A percentile compares a stretch with the other conserved stretches of the same genome.
These are phyloP conservation scores for Planiliza haematocheilus DNA, from an alignment of 2,113 vertebrate species.

Conservation along the genomic window DNA sequence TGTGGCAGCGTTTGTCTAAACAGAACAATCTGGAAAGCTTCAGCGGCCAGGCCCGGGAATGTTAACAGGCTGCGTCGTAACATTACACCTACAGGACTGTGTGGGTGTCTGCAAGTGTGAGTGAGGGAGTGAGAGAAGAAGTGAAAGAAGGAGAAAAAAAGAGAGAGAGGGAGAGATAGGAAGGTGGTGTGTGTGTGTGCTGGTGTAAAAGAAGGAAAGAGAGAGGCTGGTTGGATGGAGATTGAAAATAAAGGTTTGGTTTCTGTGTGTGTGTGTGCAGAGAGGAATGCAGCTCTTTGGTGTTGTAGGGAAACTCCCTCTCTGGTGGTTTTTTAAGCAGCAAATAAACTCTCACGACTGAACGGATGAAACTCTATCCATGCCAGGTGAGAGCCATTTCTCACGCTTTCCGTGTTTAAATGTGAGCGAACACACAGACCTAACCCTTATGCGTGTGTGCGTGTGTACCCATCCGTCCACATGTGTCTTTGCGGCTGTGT, in stretches of 20 bases:
- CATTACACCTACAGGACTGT: slow-evolving; percentile 64
- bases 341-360: slow-evolving; percentile 63
- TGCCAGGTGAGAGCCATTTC: slow-evolving; percentile 75
- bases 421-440: slow-evolving; percentile 10
- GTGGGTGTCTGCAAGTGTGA: slow-evolving; percentile 50
- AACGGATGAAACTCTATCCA: slow-evolving; percentile 67
- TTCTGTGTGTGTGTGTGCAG: slow-evolving; percentile 13
- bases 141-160: slow-evolving; percentile 13
- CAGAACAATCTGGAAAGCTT: slow-evolving; percentile 76
- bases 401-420: slow-evolving; percentile 49
- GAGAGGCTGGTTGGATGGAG: slow-evolving; percentile 13
- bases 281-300: slow-evolving; percentile 51
- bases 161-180: slow-evolving; percentile 7
- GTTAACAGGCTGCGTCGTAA: slow-evolving; percentile 70
- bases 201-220: slow-evolving; percentile 21
- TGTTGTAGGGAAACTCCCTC: slow-evolving; percentile 52
- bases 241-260: slow-evolving; percentile 47
- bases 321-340: slow-evolving; percentile 61
- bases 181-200: slow-evolving; percentile 12
- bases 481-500: background rate
- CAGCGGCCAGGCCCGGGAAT: slow-evolving; percentile 57
- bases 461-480: too few relatives aligned
- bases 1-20: slow-evolving; percentile 61
- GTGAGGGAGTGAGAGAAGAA: slow-evolving; percentile 14
- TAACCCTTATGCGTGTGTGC: background rate